Conservation (phyloP, 2,888 invertebrate species). For the Enchytraeus crypticus region DNA sequence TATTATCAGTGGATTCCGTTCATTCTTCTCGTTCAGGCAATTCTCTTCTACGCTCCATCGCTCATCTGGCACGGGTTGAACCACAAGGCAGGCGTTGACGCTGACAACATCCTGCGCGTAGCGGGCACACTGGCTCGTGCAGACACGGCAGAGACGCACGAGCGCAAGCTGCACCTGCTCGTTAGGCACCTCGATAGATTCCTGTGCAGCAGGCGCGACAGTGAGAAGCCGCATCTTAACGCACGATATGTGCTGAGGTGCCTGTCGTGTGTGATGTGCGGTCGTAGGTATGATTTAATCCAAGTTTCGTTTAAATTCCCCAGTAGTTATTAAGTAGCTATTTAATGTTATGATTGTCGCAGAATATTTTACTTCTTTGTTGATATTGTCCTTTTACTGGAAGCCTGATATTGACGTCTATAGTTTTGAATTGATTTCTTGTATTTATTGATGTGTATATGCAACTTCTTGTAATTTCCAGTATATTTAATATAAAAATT, state of each 20-base stretch:
- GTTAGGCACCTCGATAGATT: slow-evolving; percentile 21
- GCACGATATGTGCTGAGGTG: neutral
- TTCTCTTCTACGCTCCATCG: slow-evolving; percentile 47
- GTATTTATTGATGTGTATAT: too few relatives aligned
- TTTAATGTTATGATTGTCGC: too few relatives aligned
- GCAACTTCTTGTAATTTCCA: too few relatives aligned
- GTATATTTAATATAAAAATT: too few relatives aligned
- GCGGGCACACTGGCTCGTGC: slow-evolving; percentile 8
- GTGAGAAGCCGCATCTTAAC: neutral
- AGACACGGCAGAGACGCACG: slow-evolving; percentile 8
- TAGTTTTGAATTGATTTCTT: too few relatives aligned
- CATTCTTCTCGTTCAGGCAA: slow-evolving; percentile 41
- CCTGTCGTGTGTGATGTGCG: neutral
- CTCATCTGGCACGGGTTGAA: slow-evolving; percentile 46
- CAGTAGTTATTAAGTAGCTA: too few relatives aligned
- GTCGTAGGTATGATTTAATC: too few relatives aligned
- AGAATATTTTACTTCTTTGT: too few relatives aligned
- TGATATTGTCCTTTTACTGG: too few relatives aligned
- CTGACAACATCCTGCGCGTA: slow-evolving; percentile 17
- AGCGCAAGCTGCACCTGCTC: slow-evolving; percentile 10
- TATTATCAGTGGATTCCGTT: slow-evolving; percentile 38
- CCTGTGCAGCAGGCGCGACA: slow-evolving; percentile 1
- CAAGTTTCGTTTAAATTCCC: too few relatives aligned
- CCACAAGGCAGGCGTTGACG: slow-evolving; percentile 32
- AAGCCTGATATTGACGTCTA: too few relatives aligned